Evolutionary conservation across 2,888 invertebrate species (phyloP), one percentile per base, ranked within the genome.

Genomic region (Bombylius major): DNA sequence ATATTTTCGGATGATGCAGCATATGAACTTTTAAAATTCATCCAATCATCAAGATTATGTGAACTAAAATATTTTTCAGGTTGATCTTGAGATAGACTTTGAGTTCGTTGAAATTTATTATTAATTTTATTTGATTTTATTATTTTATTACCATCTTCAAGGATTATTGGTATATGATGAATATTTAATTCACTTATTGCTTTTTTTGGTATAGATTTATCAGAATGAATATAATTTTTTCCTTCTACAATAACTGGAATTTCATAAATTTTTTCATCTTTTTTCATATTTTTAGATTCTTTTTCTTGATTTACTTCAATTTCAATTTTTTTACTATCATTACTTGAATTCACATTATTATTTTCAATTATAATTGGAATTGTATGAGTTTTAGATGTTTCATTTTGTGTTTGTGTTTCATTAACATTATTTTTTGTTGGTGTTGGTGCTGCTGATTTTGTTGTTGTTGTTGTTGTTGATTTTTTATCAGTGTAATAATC

Each of bases 1-100:
- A 73, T 70, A 50, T 73, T 74, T 57, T 73, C 74, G 11, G 73
- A 72, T 12, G 70, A 68, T 23, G 70, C 64, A 60, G 66, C 67
- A 53, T 66, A 44, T 33, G 56, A 48, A 14, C 33, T 67, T 5
- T 71, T 72, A 48, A 75, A 65, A 52, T 69, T 63, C 60, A 76
- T 65, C 76, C 76, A 77, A 61, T 77, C 76, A 47, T 67, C 65
- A 39, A 77, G 65, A 60, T 72, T 68, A 61, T 67, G 68, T 5
- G 74, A 74, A 56, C 69, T 68, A 47, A 75, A 61, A 32, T 57
- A 67, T 63, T 66, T 63, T 49, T 64, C 62, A 36, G 49, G 50
- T 11, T 14, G 4, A 11, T 42, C 39, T 11, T 42, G 39, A 11
- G 4, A 11, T 1, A 42, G 12, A 42, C 39, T 42, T 9, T n/a